Percentiles rank a stretch among this genome's conserved stretches.
Evolutionary conservation across 1,140 invertebrate genomes (phyloP).

Genomic region (Galendromus occidentalis): DNA sequence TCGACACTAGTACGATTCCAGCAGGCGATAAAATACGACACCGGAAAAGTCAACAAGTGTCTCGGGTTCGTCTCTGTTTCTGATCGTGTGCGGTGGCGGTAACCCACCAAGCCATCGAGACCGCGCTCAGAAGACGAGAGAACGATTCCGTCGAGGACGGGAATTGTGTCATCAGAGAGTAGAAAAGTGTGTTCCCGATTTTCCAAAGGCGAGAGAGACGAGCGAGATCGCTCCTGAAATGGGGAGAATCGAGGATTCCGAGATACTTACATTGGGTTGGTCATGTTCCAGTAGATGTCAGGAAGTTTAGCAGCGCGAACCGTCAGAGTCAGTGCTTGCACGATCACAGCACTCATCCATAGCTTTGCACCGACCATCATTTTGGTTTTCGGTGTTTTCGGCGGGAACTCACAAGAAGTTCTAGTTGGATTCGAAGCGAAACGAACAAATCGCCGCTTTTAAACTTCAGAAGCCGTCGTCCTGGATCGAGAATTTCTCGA

Average conservation of each 20-base stretch:
- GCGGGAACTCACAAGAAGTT: background rate
- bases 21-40: too few relatives aligned
- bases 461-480: background rate
- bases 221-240: too few relatives aligned
- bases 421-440: background rate
- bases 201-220: too few relatives aligned
- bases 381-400: background rate
- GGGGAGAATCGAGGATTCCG: background rate
- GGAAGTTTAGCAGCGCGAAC: constrained; percentile 5
- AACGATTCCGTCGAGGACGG: too few relatives aligned
- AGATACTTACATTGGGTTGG: constrained; percentile 1
- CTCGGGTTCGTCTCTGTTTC: too few relatives aligned
- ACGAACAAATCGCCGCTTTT: background rate
- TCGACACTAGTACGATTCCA: too few relatives aligned
- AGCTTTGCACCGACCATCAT: background rate
- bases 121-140: too few relatives aligned
- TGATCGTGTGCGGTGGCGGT: too few relatives aligned
- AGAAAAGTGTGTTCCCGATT: too few relatives aligned
- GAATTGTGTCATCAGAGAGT: too few relatives aligned
- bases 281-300: constrained; percentile 11
- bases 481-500: background rate
- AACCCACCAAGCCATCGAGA: too few relatives aligned
- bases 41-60: too few relatives aligned
- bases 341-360: constrained; percentile 11
- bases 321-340: constrained; percentile 4